Evolutionary conservation across 2,888 invertebrate genomes (phyloP).

Genomic region (Eurytoma adleriae): DNA sequence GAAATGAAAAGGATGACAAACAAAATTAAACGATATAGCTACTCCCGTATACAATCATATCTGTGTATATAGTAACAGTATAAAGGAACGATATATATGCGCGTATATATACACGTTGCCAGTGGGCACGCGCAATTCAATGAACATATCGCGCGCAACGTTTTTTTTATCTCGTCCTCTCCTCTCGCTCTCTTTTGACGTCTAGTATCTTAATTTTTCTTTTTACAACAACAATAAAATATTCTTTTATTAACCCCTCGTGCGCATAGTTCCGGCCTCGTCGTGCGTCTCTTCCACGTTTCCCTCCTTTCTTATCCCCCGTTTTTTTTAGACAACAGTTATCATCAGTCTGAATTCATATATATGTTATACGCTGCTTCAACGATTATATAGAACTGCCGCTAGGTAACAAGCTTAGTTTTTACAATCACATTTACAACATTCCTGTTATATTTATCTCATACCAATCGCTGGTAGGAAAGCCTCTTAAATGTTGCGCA

Average conservation of each 20-base stretch:
- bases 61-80: conserved; percentile 10
- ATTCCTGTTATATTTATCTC: conserved; percentile 1
- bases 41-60: conserved; percentile 20
- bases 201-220: conserved; percentile 21
- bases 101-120: conserved; percentile 12
- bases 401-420: conserved; percentile 52
- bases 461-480: too few relatives aligned
- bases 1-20: conserved; percentile 21
- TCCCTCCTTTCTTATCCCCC: neutral
- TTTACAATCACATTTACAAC: conserved; percentile 52
- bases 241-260: neutral
- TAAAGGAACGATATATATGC: conserved; percentile 13
- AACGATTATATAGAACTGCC: conserved; percentile 41
- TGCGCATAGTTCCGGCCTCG: too few relatives aligned
- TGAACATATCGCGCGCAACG: conserved; percentile 33
- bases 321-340: conserved; percentile 46
- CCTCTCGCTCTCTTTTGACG: neutral
- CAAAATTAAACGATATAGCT: neutral
- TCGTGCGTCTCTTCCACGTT: too few relatives aligned
- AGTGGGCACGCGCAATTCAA: conserved; percentile 35
- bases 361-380: conserved; percentile 41
- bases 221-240: conserved; percentile 1
- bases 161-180: neutral
- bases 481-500: neutral
- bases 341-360: conserved; percentile 54